Evolutionary conservation across 2,888 invertebrate genomes (phyloP).

Genomic region (Ashinkailepas kermadecensis): DNA sequence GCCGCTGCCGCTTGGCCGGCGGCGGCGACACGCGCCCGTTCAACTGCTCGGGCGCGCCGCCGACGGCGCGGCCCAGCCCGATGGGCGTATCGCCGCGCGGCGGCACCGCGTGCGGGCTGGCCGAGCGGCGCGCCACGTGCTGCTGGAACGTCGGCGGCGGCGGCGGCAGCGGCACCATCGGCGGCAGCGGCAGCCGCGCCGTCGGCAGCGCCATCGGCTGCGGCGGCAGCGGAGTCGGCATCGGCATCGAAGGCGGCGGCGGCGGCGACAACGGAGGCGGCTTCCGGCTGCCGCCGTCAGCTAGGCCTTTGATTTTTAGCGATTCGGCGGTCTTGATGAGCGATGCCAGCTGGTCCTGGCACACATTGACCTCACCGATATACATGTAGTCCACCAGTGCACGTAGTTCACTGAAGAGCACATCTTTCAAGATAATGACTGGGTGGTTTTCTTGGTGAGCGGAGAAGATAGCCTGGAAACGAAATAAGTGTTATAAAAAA

Average conservation of each 20-base stretch:
- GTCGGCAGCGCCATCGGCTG: slow-evolving; percentile 21
- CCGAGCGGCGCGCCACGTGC: neutral
- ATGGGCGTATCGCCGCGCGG: neutral
- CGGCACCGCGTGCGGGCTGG: neutral
- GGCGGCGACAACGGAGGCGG: slow-evolving; percentile 15
- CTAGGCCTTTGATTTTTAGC: slow-evolving; percentile 82
- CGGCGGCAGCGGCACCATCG: slow-evolving; percentile 10
- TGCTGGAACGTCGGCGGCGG: neutral
- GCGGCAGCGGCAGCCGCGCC: slow-evolving; percentile 1
- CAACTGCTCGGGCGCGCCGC: slow-evolving; percentile 9
- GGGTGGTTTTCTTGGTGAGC: slow-evolving; percentile 45
- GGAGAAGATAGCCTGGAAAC: slow-evolving; percentile 35
- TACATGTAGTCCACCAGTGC: slow-evolving; percentile 94
- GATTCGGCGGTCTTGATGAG: slow-evolving; percentile 83
- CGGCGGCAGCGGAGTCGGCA: neutral
- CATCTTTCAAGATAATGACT: slow-evolving; percentile 83
- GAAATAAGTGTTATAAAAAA: slow-evolving; percentile 15
- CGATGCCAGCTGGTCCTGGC: slow-evolving; percentile 81
- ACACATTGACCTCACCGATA: slow-evolving; percentile 84
- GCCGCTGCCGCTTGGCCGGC: slow-evolving; percentile 37
- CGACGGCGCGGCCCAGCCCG: neutral
- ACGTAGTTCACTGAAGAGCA: slow-evolving; percentile 79
- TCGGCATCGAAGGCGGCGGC: slow-evolving; percentile 17
- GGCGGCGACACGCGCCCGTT: slow-evolving; percentile 18
- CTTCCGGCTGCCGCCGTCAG: slow-evolving; percentile 54